Evolutionary conservation across 2,113 vertebrate genomes (phyloP), one percentile per base, ranked within the genome.

Genomic region (Silurus meridionalis): DNA sequence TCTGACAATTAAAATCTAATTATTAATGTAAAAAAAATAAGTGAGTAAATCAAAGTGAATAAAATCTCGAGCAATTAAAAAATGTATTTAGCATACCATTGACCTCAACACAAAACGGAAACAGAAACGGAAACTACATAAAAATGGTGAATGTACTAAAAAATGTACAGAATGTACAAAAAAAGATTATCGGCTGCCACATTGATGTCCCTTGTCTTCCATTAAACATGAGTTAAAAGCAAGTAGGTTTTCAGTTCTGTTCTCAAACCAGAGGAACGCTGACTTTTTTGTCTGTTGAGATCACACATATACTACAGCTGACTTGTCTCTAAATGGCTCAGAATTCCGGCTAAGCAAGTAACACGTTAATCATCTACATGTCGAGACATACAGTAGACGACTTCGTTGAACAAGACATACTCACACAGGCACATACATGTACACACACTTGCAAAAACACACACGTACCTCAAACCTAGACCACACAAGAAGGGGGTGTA

Each of bases 401-500:
- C 58, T 48, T 61, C 64, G 58, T 53, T 55, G 17, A 63, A 50
- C 52, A 67, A 72, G n/a, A 23, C 79, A 55, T 61, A 58, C 50
- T 83, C 58, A 58, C 25, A 72, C 83, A 67, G 63, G 48, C 67
- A 84, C 46, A 52, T 64, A 71, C 87, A 85, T 58, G 60, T 74
- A 83, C 57, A 53, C 4, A 25, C 46, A 15, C 90, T 85, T 50
- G 86, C 77, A 60, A 80, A 60, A 80, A 80, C 64, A 37, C 64
- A 78, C 77, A 74, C 78, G 50, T 25, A 72, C 37, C 81, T 53
- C 21, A 4, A 87, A 85, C 17, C 55, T 88, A 92, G 93, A 88
- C 94, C 92, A 93, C 93, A 94, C 94, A 94, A 92, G 93, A 90
- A 91, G 94, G 92, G 92, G 91, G 94, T 91, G 93, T 92, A 87